Base-by-base conservation (phyloP, 2,113 vertebrate species). In the Aphelocoma coerulescens region DNA sequence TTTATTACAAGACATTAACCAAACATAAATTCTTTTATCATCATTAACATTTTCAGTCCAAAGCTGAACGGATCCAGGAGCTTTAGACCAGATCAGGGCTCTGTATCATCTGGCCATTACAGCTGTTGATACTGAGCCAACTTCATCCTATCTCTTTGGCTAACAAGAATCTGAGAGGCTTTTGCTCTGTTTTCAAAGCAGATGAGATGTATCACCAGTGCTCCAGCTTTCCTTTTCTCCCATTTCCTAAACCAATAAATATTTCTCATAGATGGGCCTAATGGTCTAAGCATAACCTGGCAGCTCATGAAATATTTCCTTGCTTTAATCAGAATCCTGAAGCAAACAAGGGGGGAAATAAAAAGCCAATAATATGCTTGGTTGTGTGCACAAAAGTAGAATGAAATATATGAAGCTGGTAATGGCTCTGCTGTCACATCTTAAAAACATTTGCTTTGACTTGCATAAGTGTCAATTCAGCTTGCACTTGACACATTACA, bases 391-490 rank as follows among this genome's bases (percentile, higher is more conserved):
- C 88, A 91, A 92, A 95, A 95, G 87, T 92, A 61, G 83, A 95
- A 96, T 96, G 96, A 97, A 96, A 96, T 97, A 96, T 95, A 96
- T 92, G 88, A 92, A 96, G 96, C 96, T 94, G 86, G 83, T 96
- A 96, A 96, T 96, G 93, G 96, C 88, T 96, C 63, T 96, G 86
- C 93, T 92, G 92, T 95, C 95, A 95, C 96, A 96, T 96, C 91
- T 94, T 97, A 96, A 95, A 97, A 97, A 96, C 92, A 91, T 96
- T 96, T 96, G 91, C 95, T 96, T 96, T 97, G 93, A 96, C 91
- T 96, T 93, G 95, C 96, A 35, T 95, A 94, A 96, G 96, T 97
- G 96, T 97, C 96, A 96, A 86, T 97, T 96, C 96, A 84, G 76
- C 80, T 78, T 78, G 83, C 88, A 35, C 62, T 95, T 97, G 96